A percentile compares a stretch with the other conserved stretches of the same genome.
Conservation (phyloP, 2,888 invertebrate genomes). For the Perithous albicinctus region DNA sequence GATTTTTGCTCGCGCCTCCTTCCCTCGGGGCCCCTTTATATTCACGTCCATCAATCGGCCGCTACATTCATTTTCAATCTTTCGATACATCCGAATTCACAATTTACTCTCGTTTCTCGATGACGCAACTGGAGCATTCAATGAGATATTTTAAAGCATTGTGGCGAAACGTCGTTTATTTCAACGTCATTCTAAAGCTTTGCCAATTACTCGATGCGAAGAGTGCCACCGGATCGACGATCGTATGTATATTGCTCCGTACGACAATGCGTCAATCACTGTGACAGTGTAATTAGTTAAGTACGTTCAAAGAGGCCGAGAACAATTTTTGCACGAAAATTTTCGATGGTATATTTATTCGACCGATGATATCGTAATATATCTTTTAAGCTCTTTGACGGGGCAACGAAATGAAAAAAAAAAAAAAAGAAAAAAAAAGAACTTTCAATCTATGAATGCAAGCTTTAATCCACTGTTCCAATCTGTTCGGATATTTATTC, state of each 20-base stretch:
- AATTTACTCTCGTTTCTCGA: slow-evolving; percentile 3
- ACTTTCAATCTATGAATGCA: not conserved
- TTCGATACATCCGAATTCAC: slow-evolving; percentile 16
- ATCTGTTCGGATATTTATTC: not conserved
- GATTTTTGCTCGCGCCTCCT: not conserved
- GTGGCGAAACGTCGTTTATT: slow-evolving; percentile 16
- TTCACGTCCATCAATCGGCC: not conserved
- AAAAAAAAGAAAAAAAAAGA: too few relatives aligned
- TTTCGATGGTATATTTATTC: not conserved
- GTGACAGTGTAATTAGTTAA: slow-evolving; percentile 16
- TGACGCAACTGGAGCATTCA: slow-evolving; percentile 9
- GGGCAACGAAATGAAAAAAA: not conserved
- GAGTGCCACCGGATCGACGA: not conserved
- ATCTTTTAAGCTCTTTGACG: not conserved
- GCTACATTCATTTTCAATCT: not conserved
- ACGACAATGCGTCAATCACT: not conserved
- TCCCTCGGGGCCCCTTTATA: not conserved
- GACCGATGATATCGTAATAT: slow-evolving; percentile 20
- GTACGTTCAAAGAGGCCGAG: not conserved
- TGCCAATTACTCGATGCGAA: slow-evolving; percentile 21
- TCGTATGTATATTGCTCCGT: not conserved
- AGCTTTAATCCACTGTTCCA: not conserved
- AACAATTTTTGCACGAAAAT: not conserved
- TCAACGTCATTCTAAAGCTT: slow-evolving; percentile 21
- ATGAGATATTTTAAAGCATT: not conserved